Evolutionary conservation across 2,888 invertebrate genomes (phyloP), one percentile per base, ranked within the genome.

Genomic region (Caenorhabditis parvicauda): DNA sequence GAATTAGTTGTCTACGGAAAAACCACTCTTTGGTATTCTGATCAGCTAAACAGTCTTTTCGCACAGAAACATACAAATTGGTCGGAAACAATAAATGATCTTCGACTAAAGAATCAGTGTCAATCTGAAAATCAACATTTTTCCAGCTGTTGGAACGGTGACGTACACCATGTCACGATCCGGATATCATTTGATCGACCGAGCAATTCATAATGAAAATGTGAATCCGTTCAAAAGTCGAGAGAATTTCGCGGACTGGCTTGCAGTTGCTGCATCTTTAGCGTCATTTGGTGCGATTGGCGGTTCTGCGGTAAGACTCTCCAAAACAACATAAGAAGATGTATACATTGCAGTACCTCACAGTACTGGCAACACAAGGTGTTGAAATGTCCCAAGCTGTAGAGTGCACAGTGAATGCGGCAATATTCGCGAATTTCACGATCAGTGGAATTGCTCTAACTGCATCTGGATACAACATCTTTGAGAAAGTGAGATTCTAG

Each of bases 201-300:
- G 63, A 41, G 63, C 58, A 2, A 63, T 46, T 17, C 63, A 63
- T 21, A 63, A 63, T 19, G 63, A 63, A 22, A 63, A 63, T 55
- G 63, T 63, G 17, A 63, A 63, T 32, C 63, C 63, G 4, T 19
- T 63, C 2, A 38, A 51, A 19, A 63, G 58, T 45, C 58, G 63
- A n/a, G 58, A 63, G 46, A 63, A 63, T 28, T 63, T 63, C 46
- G 63, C 59, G 19, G 63, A 63, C 21, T 63, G 63, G 63, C 44
- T 63, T 2, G 63, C 63, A 1, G 63, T 63, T 17, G 63, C 63
- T 7, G 63, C 63, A 2, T 63, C 63, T 1, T 19, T 63, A 1
- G 63, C 63, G 5, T 63, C 63, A 3, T 63, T 63, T 55, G 63
- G 63, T 21, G 63, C 63, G 1, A 63, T 63, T 45, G 63, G 63